Conservation (phyloP, 2,797 vertebrate genomes). For the Fringilla coelebs region DNA sequence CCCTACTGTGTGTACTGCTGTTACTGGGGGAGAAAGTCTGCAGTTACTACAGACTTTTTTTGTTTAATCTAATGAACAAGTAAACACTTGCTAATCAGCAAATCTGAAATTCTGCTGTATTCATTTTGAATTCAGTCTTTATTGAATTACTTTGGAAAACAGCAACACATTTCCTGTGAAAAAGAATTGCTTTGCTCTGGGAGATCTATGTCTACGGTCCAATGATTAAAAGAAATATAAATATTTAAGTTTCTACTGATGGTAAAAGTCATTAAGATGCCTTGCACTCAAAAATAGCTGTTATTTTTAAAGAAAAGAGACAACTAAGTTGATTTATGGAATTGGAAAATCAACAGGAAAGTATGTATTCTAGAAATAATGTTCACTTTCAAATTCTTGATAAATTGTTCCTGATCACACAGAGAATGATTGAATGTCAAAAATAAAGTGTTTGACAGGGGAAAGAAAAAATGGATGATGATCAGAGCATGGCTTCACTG, state of each 20-base stretch:
- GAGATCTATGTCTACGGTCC: not conserved
- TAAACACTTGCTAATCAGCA: not conserved
- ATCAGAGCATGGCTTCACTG: not conserved
- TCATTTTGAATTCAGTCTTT: not conserved
- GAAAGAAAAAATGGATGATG: not conserved
- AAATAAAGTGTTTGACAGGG: not conserved
- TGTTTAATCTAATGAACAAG: not conserved
- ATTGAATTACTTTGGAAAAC: not conserved
- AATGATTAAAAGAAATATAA: not conserved
- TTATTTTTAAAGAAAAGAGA: not conserved
- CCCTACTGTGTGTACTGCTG: not conserved
- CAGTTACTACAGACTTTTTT: not conserved
- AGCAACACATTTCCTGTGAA: not conserved
- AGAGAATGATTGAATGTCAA: not conserved
- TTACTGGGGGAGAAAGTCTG: not conserved
- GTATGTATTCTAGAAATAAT: not conserved
- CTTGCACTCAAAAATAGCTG: not conserved
- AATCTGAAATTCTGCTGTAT: not conserved
- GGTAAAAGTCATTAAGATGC: not conserved
- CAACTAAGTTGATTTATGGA: not conserved
- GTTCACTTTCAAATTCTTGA: not conserved
- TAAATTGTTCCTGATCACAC: not conserved
- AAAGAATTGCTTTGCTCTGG: not conserved
- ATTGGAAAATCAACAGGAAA: not conserved
- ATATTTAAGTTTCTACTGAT: not conserved